Base-by-base conservation (phyloP, 2,888 invertebrate genomes). In the Odontomyia ornata region DNA sequence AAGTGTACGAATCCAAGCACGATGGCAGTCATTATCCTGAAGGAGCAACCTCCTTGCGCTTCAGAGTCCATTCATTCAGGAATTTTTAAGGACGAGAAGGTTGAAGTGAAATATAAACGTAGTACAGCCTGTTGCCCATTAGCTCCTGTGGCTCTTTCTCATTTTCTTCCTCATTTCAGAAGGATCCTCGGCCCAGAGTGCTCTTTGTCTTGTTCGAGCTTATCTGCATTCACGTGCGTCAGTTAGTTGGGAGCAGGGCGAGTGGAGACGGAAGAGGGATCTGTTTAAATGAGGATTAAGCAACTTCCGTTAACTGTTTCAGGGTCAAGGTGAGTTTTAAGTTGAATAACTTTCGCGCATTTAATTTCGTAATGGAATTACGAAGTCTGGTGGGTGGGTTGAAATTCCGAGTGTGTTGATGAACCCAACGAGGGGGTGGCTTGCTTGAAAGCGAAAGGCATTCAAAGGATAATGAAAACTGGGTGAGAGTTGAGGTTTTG, bases 251-350 rank as follows among this genome's bases (percentile, higher is more conserved):
- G 9, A 13, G 57, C 25, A 30, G 27, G 25, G 23, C 2, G 25
- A 23, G 69, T 15, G 13, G 69, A 60, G 23, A 4, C 18, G 18
- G 43, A n/a, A n/a, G 23, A n/a, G 15, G 47, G 28, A 18, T 30
- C 36, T 30, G 69, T 60, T 72, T 76, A 78, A 77, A 78, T 78
- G 77, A 78, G 78, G 75, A 78, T 78, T 78, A 78, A 78, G 78
- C 73, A 67, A 27, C 75, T 77, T 71, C 69, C 15, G 69, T 75
- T 78, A 77, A 79, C 62, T 77, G 76, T 77, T 79, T 79, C 79
- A 79, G 77, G 79, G 79, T 79, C 79, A 79, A 79, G 79, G 79
- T 79, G 76, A 77, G 71, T 76, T 79, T 79, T 77, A 76, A 78
- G 78, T 76, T 75, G 78, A 78, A 76, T 69, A 78, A 73, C 78